A percentile compares a stretch with the other conserved stretches of the same genome.
These are phyloP conservation scores for Dendroctonus ponderosae DNA, from an alignment of 1,140 invertebrate species.

Conservation along the genomic window DNA sequence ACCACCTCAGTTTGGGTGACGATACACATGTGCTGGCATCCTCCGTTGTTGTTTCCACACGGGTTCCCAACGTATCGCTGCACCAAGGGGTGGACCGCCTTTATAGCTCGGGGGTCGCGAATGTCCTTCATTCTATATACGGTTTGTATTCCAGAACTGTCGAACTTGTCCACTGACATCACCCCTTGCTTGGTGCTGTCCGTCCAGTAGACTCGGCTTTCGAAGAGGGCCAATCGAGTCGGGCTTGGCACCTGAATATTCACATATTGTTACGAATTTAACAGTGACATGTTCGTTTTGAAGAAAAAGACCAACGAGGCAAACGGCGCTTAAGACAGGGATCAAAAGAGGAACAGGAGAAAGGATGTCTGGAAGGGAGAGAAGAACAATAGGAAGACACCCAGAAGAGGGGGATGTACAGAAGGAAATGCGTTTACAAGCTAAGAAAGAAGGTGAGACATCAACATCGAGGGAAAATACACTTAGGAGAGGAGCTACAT, in stretches of 20 bases:
- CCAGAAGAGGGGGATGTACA: neutral
- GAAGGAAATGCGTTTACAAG: neutral
- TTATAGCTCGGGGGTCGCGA: constrained; percentile 80
- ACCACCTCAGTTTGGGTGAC: constrained; percentile 78
- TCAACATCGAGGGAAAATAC: no score
- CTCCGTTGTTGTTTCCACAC: constrained; percentile 85
- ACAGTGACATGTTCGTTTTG: no score
- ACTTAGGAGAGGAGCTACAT: no score
- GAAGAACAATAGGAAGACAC: no score
- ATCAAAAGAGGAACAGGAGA: no score
- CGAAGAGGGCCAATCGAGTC: constrained; percentile 80
- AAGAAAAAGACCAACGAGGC: no score
- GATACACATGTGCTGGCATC: constrained; percentile 95
- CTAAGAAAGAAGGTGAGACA: no score
- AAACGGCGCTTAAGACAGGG: no score
- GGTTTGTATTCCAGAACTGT: constrained; percentile 70
- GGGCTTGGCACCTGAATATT: constrained; percentile 77
- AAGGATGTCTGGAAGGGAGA: no score
- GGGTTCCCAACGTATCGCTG: constrained; percentile 81
- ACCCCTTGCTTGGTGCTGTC: constrained; percentile 94
- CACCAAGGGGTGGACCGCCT: constrained; percentile 74
- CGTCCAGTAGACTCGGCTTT: constrained; percentile 92
- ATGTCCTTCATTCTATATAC: constrained; percentile 79
- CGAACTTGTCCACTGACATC: constrained; percentile 87
- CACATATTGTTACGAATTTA: neutral